phyloP scores from a whole-genome alignment of 2,113 vertebrate genomes.

The Cyprinodon variegatus region DNA sequence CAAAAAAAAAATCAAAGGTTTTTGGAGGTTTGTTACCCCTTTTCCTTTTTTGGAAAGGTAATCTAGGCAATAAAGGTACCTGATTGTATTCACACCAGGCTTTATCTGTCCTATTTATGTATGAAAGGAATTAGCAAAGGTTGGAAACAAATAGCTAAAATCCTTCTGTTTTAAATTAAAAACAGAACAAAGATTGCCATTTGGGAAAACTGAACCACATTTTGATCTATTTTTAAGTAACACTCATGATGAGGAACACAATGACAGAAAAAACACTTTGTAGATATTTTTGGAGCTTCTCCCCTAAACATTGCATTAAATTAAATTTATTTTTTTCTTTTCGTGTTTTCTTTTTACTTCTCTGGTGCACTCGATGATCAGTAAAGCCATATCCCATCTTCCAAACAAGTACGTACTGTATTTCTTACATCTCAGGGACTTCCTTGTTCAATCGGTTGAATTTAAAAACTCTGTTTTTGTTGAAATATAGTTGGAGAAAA shows the following conservation, averaged over 20 bases:
- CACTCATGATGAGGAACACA: conserved; percentile 1
- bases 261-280: neutral
- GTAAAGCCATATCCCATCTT: conserved; percentile 57
- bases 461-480: conserved; percentile 42
- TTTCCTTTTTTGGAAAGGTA: conserved; percentile 25
- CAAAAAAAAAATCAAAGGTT: conserved; percentile 74
- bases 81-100: conserved; percentile 57
- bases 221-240: conserved; percentile 9
- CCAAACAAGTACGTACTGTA: conserved; percentile 69
- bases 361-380: conserved; percentile 49
- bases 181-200: conserved; percentile 14
- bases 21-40: conserved; percentile 27
- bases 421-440: conserved; percentile 67
- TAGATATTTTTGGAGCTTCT: neutral
- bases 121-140: neutral
- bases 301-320: conserved; percentile 1
- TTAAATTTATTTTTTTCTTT: conserved; percentile 21
- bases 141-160: conserved; percentile 6
- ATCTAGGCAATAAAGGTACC: conserved; percentile 63
- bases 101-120: conserved; percentile 38
- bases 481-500: conserved; percentile 12
- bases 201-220: conserved; percentile 25
- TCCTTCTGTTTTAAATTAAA: conserved; percentile 23
- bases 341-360: conserved; percentile 41
- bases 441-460: conserved; percentile 43